Conservation (phyloP, 2,113 vertebrate genomes). For the Smithornis capensis region DNA sequence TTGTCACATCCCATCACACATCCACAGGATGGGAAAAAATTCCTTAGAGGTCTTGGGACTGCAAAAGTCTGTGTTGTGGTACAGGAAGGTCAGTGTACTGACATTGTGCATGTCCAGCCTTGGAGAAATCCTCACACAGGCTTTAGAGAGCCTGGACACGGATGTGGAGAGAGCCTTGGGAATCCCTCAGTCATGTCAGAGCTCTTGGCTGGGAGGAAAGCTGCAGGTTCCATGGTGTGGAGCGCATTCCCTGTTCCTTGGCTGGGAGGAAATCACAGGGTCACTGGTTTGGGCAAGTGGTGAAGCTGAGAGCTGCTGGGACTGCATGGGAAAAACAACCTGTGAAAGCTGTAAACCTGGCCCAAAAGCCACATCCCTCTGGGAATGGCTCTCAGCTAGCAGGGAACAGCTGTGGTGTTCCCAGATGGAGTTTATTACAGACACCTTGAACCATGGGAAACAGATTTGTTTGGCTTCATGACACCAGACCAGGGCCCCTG, state of each 20-base stretch:
- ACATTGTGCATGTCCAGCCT: rapidly evolving
- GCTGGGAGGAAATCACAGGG: not conserved
- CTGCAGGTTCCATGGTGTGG: not conserved
- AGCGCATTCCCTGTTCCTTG: not conserved
- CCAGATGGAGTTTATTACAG: not conserved
- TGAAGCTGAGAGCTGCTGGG: not conserved
- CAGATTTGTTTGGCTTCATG: not conserved
- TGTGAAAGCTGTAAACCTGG: not conserved
- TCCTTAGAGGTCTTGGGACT: not conserved
- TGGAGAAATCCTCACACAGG: not conserved
- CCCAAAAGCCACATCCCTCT: not conserved
- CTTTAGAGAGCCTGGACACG: rapidly evolving
- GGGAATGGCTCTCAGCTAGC: not conserved
- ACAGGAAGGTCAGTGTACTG: not conserved
- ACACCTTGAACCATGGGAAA: rapidly evolving
- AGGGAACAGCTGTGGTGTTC: not conserved
- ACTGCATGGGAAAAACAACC: not conserved
- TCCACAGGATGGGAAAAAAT: not conserved
- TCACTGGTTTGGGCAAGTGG: not conserved
- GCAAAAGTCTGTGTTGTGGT: not conserved
- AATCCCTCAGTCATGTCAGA: not conserved
- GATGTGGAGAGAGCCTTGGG: not conserved
- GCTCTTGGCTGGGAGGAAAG: not conserved
- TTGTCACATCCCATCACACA: not conserved
- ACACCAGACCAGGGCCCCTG: not conserved